These are phyloP conservation scores for Uropsilus gracilis DNA, from an alignment of 2,113 vertebrate genomes.

Conservation along the genomic window DNA sequence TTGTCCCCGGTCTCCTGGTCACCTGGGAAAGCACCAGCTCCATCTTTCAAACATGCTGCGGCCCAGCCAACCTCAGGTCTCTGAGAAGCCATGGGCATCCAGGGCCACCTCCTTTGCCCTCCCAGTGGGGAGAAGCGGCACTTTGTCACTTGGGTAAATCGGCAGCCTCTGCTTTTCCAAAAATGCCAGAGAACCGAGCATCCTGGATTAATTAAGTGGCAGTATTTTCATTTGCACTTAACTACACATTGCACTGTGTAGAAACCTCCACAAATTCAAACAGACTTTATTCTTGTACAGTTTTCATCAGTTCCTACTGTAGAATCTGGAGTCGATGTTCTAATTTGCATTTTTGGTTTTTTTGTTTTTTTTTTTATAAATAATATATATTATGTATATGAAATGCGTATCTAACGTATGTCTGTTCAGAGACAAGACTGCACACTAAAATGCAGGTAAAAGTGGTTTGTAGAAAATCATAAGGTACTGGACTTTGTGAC, in stretches of 20 bases:
- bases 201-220: slow-evolving; percentile 86
- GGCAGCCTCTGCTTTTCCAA: slow-evolving; percentile 83
- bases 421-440: slow-evolving; percentile 81
- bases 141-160: slow-evolving; percentile 79
- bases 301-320: slow-evolving; percentile 85
- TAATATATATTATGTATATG: slow-evolving; percentile 87
- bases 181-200: slow-evolving; percentile 85
- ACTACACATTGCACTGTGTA: slow-evolving; percentile 81
- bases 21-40: slow-evolving; percentile 87
- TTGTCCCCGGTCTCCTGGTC: slow-evolving; percentile 88
- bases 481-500: slow-evolving; percentile 88
- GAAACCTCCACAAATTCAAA: slow-evolving; percentile 80
- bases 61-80: slow-evolving; percentile 80
- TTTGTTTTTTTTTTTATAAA: slow-evolving; percentile 83
- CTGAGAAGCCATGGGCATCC: slow-evolving; percentile 78
- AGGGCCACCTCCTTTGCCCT: slow-evolving; percentile 54
- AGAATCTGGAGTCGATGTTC: slow-evolving; percentile 86
- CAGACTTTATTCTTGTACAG: slow-evolving; percentile 83
- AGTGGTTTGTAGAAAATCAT: slow-evolving; percentile 83
- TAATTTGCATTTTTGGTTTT: slow-evolving; percentile 68
- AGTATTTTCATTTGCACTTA: slow-evolving; percentile 87
- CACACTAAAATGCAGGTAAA: slow-evolving; percentile 85
- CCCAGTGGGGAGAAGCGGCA: slow-evolving; percentile 61
- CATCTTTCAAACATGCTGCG: slow-evolving; percentile 78
- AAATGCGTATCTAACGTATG: slow-evolving; percentile 85